Evolutionary conservation across 2,888 invertebrate species (phyloP).

Genomic region (Stenchaetothrips biformis): DNA sequence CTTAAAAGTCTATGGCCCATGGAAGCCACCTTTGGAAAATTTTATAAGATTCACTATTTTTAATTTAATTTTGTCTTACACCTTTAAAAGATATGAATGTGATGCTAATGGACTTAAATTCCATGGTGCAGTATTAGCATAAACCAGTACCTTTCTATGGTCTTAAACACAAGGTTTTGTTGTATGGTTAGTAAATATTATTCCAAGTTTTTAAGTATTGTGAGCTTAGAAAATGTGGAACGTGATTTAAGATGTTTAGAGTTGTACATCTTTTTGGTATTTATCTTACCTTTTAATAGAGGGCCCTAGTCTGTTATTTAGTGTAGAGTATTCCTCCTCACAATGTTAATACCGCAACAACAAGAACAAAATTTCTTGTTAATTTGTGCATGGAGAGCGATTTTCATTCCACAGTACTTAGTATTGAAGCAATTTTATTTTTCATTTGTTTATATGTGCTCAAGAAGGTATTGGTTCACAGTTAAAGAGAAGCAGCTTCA

Average conservation of each 20-base stretch:
- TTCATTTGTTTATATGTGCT: not conserved
- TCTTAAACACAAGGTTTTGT: not conserved
- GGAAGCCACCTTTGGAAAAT: too few species aligned
- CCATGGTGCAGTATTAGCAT: not conserved
- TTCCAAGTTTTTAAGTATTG: not conserved
- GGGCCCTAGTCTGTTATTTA: not conserved
- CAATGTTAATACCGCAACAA: not conserved
- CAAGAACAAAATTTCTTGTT: not conserved
- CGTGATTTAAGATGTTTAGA: not conserved
- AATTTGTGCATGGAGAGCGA: not conserved
- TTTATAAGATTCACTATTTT: not conserved
- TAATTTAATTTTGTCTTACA: not conserved
- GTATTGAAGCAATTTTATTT: not conserved
- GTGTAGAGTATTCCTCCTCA: not conserved
- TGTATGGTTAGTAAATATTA: not conserved
- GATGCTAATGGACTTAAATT: not conserved
- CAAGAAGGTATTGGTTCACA: not conserved
- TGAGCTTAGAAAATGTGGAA: not conserved
- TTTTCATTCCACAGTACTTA: conserved; percentile 7
- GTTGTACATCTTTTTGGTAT: not conserved
- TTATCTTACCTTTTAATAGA: not conserved
- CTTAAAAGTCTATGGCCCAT: too few species aligned
- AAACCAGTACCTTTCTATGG: not conserved
- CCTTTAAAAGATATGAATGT: not conserved
- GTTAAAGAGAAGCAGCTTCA: not conserved